Conservation (phyloP, 2,888 invertebrate genomes). For the Homarus gammarus region DNA sequence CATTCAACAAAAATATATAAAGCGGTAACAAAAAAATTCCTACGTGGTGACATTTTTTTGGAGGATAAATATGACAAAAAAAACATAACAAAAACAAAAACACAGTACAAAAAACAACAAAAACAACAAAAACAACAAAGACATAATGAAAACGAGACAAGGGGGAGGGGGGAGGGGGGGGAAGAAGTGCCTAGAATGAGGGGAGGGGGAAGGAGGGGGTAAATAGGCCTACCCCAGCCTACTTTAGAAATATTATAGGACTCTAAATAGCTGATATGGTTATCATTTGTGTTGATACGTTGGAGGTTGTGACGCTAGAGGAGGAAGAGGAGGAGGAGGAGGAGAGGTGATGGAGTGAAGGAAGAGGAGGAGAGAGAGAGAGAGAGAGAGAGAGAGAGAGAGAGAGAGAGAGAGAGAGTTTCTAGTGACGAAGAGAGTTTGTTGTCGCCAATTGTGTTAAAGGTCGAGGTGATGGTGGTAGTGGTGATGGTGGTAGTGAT, state of each 20-base stretch:
- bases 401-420: too few relatives aligned
- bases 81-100: too few relatives aligned
- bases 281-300: not conserved
- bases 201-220: not conserved
- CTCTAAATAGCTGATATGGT: not conserved
- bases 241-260: too few relatives aligned
- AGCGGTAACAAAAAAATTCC: too few relatives aligned
- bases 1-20: too few relatives aligned
- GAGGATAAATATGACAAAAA: not conserved
- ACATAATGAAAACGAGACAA: too few relatives aligned
- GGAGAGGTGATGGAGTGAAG: slow-evolving; percentile 29
- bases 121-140: too few relatives aligned
- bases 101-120: too few relatives aligned
- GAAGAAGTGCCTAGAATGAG: not conserved
- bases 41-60: too few relatives aligned
- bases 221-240: not conserved
- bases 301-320: not conserved
- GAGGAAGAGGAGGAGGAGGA: not conserved
- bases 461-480: too few relatives aligned
- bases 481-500: too few relatives aligned
- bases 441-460: not conserved
- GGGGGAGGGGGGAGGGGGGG: not conserved
- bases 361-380: slow-evolving; percentile 59
- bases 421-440: not conserved
- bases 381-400: slow-evolving; percentile 57